Evolutionary conservation across 2,888 invertebrate species (phyloP).

Genomic region (Patella depressa): DNA sequence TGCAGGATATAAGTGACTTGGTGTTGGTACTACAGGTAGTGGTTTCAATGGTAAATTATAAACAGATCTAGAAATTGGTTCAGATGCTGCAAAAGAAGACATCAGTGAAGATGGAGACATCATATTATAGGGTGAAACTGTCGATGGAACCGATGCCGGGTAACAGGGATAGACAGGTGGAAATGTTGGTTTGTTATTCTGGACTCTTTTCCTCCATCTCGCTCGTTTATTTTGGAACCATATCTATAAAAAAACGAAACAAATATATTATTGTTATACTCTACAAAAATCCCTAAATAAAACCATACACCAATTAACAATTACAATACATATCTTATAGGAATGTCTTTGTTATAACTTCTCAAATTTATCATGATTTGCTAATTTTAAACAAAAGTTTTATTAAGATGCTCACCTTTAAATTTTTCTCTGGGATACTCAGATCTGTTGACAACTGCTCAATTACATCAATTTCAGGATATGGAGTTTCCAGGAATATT

Average conservation of each 20-base stretch:
- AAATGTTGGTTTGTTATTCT: conserved; percentile 39
- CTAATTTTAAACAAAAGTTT: too few species aligned
- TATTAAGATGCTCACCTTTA: conserved; percentile 31
- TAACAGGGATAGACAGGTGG: conserved; percentile 27
- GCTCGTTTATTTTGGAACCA: conserved; percentile 60
- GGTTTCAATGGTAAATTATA: too few species aligned
- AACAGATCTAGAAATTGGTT: too few species aligned
- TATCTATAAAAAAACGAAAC: conserved; percentile 37
- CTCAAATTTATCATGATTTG: conserved; percentile 19
- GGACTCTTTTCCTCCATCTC: conserved; percentile 50
- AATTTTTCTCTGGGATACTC: conserved; percentile 46
- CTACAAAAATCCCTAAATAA: too few species aligned
- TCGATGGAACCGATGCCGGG: conserved; percentile 44
- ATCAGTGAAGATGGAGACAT: too few species aligned
- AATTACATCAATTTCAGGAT: conserved; percentile 48
- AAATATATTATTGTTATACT: too few species aligned
- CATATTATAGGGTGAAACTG: conserved; percentile 41
- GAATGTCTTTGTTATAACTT: not conserved
- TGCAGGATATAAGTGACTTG: too few species aligned
- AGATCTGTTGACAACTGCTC: conserved; percentile 46
- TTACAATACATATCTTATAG: too few species aligned
- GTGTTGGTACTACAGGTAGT: too few species aligned
- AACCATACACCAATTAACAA: too few species aligned
- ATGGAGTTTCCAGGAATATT: conserved; percentile 52
- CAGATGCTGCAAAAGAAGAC: too few species aligned